Conservation (phyloP, 1,140 invertebrate species). For the Brachionus calyciflorus region DNA sequence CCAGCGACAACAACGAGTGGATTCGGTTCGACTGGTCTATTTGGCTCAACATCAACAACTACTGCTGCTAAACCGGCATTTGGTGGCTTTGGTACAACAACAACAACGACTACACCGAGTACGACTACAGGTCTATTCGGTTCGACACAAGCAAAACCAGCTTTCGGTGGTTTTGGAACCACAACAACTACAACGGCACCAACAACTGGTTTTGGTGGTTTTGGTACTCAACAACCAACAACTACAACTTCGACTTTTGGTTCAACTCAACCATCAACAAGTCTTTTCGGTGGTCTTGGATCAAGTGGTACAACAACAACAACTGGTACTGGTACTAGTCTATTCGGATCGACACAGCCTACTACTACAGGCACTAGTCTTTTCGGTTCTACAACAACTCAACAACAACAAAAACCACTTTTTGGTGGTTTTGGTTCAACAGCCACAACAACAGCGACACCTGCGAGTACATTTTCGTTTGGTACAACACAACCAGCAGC, state of each 20-base stretch:
- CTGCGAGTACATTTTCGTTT: conserved; percentile 50
- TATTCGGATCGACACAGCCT: conserved; percentile 5
- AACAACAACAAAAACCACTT: conserved; percentile 17
- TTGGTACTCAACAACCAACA: too few species aligned
- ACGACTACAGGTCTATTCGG: background rate
- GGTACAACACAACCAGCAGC: conserved; percentile 49
- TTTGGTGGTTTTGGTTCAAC: conserved; percentile 50
- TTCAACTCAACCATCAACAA: background rate
- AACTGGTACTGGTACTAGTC: background rate
- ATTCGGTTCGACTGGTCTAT: conserved; percentile 1
- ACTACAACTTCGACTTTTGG: conserved; percentile 48
- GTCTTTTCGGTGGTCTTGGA: conserved; percentile 47
- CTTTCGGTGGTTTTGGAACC: conserved; percentile 28
- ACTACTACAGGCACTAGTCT: conserved; percentile 52
- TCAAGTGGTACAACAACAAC: conserved; percentile 46
- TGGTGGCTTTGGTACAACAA: conserved; percentile 41
- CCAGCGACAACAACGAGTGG: background rate
- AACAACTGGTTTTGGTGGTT: conserved; percentile 50
- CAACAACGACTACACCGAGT: conserved; percentile 50
- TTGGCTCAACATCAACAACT: conserved; percentile 36
- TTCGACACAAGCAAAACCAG: conserved; percentile 43
- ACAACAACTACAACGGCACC: conserved; percentile 45
- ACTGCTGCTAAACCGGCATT: conserved; percentile 30
- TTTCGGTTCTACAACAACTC: conserved; percentile 51
- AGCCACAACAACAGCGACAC: too few species aligned